Conservation (phyloP, 2,888 invertebrate species). For the Cyrtodaria siliqua region DNA sequence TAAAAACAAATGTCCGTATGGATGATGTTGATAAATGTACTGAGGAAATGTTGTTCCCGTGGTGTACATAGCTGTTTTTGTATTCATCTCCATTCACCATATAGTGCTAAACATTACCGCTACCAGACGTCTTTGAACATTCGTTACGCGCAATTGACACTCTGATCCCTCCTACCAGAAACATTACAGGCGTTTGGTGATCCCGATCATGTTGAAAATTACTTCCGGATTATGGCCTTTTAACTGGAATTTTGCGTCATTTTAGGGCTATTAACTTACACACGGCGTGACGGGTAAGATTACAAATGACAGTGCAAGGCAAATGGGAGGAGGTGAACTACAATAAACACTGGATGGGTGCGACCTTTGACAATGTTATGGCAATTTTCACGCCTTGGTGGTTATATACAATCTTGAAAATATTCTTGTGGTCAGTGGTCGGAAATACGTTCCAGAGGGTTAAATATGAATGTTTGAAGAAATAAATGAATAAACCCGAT, state of each 20-base stretch:
- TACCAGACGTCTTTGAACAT: conserved; percentile 27
- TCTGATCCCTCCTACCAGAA: conserved; percentile 10
- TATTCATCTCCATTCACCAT: conserved; percentile 1
- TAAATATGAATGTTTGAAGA: too few relatives aligned
- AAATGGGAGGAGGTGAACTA: too few relatives aligned
- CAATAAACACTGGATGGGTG: too few relatives aligned
- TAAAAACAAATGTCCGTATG: too few relatives aligned
- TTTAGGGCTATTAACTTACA: conserved; percentile 6
- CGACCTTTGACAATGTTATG: too few relatives aligned
- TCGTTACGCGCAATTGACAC: conserved; percentile 26
- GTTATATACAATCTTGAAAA: too few relatives aligned
- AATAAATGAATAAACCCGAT: too few relatives aligned
- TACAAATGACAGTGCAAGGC: not conserved
- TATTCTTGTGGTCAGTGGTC: too few relatives aligned
- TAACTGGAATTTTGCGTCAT: conserved; percentile 14
- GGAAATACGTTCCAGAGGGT: too few relatives aligned
- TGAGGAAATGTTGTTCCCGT: too few relatives aligned
- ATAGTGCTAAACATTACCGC: not conserved
- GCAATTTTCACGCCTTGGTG: too few relatives aligned
- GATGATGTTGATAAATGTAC: too few relatives aligned
- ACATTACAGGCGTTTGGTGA: not conserved
- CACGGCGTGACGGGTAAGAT: not conserved
- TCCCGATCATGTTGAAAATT: conserved; percentile 7
- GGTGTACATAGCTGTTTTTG: conserved; percentile 3
- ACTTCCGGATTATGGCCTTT: conserved; percentile 14